Evolutionary conservation across 2,888 invertebrate genomes (phyloP).

Genomic region (Teleiodes luculella): DNA sequence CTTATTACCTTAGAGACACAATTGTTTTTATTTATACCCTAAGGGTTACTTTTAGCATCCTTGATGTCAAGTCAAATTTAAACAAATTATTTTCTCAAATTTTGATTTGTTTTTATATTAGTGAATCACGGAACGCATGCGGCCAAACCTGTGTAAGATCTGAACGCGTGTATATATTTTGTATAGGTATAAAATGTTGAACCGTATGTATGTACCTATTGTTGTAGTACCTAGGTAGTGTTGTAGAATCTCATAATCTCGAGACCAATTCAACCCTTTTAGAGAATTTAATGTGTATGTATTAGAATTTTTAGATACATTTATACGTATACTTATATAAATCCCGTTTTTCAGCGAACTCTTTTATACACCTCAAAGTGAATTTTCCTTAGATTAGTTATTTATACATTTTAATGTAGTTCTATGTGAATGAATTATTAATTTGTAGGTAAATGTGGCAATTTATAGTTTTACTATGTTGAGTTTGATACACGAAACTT

Average conservation of each 20-base stretch:
- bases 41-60: too few relatives aligned
- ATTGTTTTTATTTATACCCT: too few relatives aligned
- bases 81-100: neutral
- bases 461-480: neutral
- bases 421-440: constrained; percentile 34
- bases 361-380: constrained; percentile 70
- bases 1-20: too few relatives aligned
- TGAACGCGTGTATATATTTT: constrained; percentile 50
- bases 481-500: neutral
- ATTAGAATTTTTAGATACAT: constrained; percentile 68
- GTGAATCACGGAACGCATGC: neutral
- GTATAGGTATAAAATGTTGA: constrained; percentile 71
- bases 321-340: constrained; percentile 64
- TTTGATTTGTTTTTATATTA: neutral
- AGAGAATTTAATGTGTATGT: constrained; percentile 60
- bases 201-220: constrained; percentile 36
- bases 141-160: constrained; percentile 9
- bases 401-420: constrained; percentile 53
- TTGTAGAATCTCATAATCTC: constrained; percentile 69
- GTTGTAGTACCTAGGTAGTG: constrained; percentile 54
- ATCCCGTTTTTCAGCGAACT: constrained; percentile 63
- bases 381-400: constrained; percentile 61
- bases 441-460: neutral
- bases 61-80: too few relatives aligned
- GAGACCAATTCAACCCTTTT: constrained; percentile 73